Evolutionary conservation across 2,113 vertebrate genomes (phyloP).

Genomic region (Dermatemys mawii): DNA sequence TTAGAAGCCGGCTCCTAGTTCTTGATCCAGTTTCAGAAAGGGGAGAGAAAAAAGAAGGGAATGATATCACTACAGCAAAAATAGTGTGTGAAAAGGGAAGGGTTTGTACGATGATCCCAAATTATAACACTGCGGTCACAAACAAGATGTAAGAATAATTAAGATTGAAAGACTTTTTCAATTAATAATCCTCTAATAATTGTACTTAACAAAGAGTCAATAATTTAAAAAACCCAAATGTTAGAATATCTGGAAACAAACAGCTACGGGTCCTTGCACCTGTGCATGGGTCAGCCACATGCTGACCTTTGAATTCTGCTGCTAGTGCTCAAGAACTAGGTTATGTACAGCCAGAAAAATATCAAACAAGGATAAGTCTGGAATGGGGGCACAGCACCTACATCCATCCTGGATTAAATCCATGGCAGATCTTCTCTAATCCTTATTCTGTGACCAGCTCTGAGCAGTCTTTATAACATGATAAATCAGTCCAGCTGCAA

Average conservation of each 20-base stretch:
- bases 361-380: background rate
- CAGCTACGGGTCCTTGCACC: background rate
- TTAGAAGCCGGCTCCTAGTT: conserved; percentile 50
- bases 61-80: conserved; percentile 56
- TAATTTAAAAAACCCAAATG: background rate
- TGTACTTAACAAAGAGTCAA: background rate
- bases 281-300: background rate
- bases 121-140: conserved; percentile 25
- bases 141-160: conserved; percentile 19
- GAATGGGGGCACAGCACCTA: background rate
- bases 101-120: conserved; percentile 30
- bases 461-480: background rate
- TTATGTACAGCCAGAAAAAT: background rate
- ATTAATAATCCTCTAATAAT: background rate
- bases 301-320: background rate
- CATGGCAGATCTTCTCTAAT: background rate
- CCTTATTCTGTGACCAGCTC: background rate
- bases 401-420: background rate
- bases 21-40: conserved; percentile 53
- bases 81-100: conserved; percentile 1
- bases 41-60: conserved; percentile 19
- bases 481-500: background rate
- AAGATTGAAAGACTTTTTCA: background rate
- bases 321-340: background rate
- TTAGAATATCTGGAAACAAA: background rate